phyloP scores from a whole-genome alignment of 2,888 invertebrate genomes.

The Pilophorus perplexus region DNA sequence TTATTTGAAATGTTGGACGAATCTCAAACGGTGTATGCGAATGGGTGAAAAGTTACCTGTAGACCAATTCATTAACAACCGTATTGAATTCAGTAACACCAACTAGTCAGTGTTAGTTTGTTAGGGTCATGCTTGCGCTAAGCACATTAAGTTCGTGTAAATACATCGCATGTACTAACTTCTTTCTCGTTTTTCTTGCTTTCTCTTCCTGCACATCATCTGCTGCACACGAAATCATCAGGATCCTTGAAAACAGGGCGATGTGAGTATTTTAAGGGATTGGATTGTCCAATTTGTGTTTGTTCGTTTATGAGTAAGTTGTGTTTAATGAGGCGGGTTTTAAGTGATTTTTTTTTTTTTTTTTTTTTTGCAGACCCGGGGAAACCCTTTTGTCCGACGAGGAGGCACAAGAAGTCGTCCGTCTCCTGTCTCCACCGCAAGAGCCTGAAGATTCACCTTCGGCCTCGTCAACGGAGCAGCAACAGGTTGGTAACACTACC shows the following conservation, averaged over 20 bases:
- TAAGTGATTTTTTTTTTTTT: not conserved
- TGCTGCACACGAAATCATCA: constrained; percentile 28
- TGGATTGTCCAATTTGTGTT: too few relatives aligned
- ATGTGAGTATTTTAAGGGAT: constrained; percentile 41
- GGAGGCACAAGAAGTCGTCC: constrained; percentile 84
- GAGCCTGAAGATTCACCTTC: constrained; percentile 50
- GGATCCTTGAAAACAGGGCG: constrained; percentile 45
- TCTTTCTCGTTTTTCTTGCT: constrained; percentile 24
- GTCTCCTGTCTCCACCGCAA: constrained; percentile 65
- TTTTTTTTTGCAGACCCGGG: constrained; percentile 54
- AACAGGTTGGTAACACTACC: constrained; percentile 7
- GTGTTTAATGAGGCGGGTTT: not conserved
- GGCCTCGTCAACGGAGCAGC: constrained; percentile 52
- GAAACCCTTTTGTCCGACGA: constrained; percentile 81
- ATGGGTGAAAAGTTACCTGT: too few relatives aligned
- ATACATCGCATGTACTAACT: constrained; percentile 34
- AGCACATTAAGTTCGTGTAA: too few relatives aligned
- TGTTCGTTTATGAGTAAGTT: not conserved
- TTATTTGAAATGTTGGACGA: too few relatives aligned
- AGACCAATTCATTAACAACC: too few relatives aligned
- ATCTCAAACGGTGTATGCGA: too few relatives aligned
- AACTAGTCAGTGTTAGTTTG: too few relatives aligned
- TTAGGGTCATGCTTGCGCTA: too few relatives aligned
- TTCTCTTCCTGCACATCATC: constrained; percentile 39
- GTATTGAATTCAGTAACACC: too few relatives aligned